Conservation (phyloP, 2,113 vertebrate genomes). For the Pluvianellus socialis region DNA sequence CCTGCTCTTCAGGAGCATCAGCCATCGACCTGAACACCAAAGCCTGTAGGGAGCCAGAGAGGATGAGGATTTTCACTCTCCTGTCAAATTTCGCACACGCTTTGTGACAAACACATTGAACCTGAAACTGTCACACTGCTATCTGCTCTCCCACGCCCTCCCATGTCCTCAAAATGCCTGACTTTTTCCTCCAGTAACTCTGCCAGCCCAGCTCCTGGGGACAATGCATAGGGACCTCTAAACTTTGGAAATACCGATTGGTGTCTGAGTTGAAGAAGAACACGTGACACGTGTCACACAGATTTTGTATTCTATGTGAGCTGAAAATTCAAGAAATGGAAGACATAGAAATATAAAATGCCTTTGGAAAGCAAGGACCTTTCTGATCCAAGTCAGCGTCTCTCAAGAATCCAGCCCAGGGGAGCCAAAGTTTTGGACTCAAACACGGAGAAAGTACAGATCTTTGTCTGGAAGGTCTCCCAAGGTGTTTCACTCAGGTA, state of each 20-base stretch:
- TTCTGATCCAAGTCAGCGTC: neutral
- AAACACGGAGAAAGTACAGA: neutral
- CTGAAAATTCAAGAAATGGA: neutral
- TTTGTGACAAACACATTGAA: neutral
- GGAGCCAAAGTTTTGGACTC: neutral
- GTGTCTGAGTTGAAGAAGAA: neutral
- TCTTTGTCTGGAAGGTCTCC: neutral
- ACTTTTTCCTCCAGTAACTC: neutral
- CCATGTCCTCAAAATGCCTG: neutral
- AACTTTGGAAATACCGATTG: neutral
- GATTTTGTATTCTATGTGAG: neutral
- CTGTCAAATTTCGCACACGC: neutral
- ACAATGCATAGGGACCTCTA: neutral
- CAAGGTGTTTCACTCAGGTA: neutral
- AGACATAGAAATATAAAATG: neutral
- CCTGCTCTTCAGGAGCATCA: neutral
- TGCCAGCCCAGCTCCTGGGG: neutral
- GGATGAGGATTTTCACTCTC: neutral
- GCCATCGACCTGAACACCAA: fast-evolving
- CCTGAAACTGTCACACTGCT: neutral
- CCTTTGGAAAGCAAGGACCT: neutral
- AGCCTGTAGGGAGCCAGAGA: neutral
- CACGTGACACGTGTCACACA: neutral
- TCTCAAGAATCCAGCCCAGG: neutral
- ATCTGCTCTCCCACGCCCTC: neutral